Evolutionary conservation across 2,888 invertebrate genomes (phyloP).

Genomic region (Arctia plantaginis): DNA sequence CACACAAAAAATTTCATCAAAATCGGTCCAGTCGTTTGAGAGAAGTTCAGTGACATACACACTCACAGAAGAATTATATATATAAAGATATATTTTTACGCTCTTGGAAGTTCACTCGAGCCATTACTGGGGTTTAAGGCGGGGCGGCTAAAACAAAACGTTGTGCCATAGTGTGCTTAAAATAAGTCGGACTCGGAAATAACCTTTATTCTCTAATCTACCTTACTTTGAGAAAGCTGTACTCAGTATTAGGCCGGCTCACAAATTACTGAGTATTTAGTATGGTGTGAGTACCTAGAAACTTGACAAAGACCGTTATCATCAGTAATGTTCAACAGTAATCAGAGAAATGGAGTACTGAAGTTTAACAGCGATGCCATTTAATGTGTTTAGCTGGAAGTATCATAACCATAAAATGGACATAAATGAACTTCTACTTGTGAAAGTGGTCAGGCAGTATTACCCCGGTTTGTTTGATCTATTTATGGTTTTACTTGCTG

Average conservation of each 20-base stretch:
- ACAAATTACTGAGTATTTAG: not conserved
- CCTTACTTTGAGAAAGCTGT: not conserved
- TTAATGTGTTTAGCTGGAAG: constrained; percentile 20
- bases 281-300: not conserved
- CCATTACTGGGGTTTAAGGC: not conserved
- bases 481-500: not conserved
- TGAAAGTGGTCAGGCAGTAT: not conserved
- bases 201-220: not conserved
- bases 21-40: too few species aligned
- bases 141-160: not conserved
- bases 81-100: too few species aligned
- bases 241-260: not conserved
- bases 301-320: not conserved
- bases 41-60: too few species aligned
- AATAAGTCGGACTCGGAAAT: not conserved
- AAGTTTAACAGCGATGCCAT: constrained; percentile 12
- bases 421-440: not conserved
- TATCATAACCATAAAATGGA: constrained; percentile 9
- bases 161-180: not conserved
- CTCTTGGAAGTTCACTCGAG: too few species aligned
- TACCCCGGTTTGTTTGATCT: not conserved
- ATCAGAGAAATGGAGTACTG: constrained; percentile 7
- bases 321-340: constrained; percentile 1
- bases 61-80: too few species aligned
- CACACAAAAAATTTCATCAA: too few species aligned